These are phyloP conservation scores for Nasonia giraulti DNA, from an alignment of 1,140 invertebrate genomes.

Conservation along the genomic window DNA sequence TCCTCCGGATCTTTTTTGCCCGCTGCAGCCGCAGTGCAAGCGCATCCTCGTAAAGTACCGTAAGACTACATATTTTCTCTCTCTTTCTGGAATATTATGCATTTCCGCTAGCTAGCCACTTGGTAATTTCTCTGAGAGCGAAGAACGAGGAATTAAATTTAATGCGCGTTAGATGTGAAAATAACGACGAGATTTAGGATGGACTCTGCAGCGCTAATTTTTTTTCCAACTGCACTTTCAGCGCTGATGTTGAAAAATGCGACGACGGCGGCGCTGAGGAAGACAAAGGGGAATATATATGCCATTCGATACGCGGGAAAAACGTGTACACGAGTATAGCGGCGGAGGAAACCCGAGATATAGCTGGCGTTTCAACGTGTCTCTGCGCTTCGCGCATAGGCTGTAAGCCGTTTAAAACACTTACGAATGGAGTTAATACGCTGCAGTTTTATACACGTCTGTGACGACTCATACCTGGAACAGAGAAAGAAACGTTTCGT, in stretches of 20 bases:
- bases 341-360: not conserved
- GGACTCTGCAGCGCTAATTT: not conserved
- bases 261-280: not conserved
- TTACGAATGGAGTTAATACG: not conserved
- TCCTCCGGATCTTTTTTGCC: not conserved
- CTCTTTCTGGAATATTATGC: slow-evolving; percentile 13
- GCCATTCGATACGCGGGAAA: not conserved
- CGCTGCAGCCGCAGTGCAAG: not conserved
- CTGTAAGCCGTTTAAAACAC: not conserved
- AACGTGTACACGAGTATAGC: not conserved
- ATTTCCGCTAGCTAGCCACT: slow-evolving; percentile 40
- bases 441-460: not conserved
- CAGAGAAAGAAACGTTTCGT: slow-evolving; percentile 26
- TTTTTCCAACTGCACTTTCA: not conserved
- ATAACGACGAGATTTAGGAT: not conserved
- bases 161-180: slow-evolving; percentile 16
- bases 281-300: not conserved
- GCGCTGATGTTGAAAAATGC: not conserved
- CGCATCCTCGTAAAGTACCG: slow-evolving; percentile 24
- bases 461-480: slow-evolving; percentile 28
- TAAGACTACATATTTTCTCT: slow-evolving; percentile 31
- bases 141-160: slow-evolving; percentile 22
- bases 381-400: not conserved
- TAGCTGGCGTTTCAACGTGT: not conserved
- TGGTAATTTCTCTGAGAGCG: slow-evolving; percentile 33